phyloP scores from a whole-genome alignment of 2,113 vertebrate genomes.

The Sapayoa aenigma region DNA sequence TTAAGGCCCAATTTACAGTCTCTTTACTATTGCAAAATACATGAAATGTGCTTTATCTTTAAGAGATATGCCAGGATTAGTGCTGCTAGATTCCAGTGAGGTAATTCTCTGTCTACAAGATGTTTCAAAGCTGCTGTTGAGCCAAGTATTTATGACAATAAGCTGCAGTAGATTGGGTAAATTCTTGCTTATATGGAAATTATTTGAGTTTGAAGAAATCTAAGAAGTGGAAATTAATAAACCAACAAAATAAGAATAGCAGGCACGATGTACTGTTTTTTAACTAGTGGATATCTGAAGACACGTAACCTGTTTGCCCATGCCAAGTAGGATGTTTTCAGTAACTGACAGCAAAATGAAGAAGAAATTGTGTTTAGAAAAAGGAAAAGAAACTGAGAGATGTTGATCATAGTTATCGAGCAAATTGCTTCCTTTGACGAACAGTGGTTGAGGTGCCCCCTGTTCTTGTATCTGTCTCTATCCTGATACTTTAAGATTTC shows the following conservation, averaged over 20 bases:
- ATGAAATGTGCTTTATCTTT: background rate
- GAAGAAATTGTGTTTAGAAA: background rate
- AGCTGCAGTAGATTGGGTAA: background rate
- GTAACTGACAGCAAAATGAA: background rate
- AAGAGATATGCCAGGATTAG: background rate
- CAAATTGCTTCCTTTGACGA: background rate
- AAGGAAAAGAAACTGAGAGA: background rate
- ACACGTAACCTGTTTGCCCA: background rate
- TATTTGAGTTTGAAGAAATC: background rate
- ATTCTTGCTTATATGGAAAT: background rate
- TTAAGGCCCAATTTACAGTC: background rate
- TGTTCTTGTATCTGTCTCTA: background rate
- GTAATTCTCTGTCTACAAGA: background rate
- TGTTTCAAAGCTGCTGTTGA: background rate
- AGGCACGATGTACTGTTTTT: background rate
- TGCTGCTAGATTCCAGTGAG: background rate
- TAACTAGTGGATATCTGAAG: background rate
- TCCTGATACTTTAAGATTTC: background rate
- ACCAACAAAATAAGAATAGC: background rate
- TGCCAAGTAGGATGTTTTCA: background rate
- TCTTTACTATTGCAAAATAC: background rate
- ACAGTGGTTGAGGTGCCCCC: background rate
- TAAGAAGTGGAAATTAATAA: background rate
- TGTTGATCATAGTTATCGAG: background rate
- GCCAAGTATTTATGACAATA: background rate